Conservation (phyloP, 2,888 invertebrate genomes). For the Dilophus febrilis region DNA sequence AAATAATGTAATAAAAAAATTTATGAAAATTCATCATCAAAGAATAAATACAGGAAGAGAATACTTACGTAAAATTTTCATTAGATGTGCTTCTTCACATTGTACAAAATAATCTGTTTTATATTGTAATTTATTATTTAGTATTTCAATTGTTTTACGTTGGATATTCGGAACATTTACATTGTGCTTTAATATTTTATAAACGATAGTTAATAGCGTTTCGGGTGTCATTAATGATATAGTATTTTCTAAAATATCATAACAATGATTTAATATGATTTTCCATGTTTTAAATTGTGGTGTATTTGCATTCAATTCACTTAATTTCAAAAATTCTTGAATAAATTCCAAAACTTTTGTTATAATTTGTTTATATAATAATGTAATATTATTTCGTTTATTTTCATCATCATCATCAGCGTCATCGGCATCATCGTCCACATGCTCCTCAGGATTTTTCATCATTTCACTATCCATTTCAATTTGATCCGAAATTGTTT, state of each 20-base stretch:
- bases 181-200: constrained; percentile 48
- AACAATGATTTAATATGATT: constrained; percentile 57
- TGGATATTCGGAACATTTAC: constrained; percentile 47
- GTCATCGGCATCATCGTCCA: no score
- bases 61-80: constrained; percentile 35
- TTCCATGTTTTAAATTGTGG: constrained; percentile 62
- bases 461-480: no score
- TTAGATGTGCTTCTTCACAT: constrained; percentile 34
- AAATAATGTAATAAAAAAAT: background rate
- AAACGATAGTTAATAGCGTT: constrained; percentile 63
- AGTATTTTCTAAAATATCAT: constrained; percentile 64
- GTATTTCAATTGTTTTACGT: constrained; percentile 66
- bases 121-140: constrained; percentile 63
- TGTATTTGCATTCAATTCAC: constrained; percentile 40
- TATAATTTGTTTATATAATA: constrained; percentile 48
- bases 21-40: background rate
- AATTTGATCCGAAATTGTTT: no score
- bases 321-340: constrained; percentile 42
- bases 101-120: constrained; percentile 42
- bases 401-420: no score
- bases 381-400: constrained; percentile 32
- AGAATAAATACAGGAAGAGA: background rate
- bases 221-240: constrained; percentile 61
- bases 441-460: no score
- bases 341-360: constrained; percentile 50